Evolutionary conservation across 2,797 vertebrate species (phyloP).

Genomic region (Cyclura pinguis): DNA sequence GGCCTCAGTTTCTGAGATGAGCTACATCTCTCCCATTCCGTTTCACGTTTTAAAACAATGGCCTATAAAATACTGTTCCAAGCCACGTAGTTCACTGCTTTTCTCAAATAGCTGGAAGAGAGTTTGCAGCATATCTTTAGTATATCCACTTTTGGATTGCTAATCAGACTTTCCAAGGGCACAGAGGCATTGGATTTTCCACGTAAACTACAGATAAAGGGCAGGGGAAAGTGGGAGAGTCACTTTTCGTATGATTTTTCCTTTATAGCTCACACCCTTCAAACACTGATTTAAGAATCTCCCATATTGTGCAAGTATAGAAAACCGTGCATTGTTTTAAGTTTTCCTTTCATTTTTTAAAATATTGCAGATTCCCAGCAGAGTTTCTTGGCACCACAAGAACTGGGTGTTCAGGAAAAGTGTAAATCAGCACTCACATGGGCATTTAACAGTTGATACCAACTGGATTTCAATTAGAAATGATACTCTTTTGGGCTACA

Average conservation of each 20-base stretch:
- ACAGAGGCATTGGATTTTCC: constrained; percentile 21
- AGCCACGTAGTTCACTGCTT: constrained; percentile 60
- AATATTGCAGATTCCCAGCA: not conserved
- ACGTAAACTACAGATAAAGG: constrained; percentile 10
- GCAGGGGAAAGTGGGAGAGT: not conserved
- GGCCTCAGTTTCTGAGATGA: constrained; percentile 53
- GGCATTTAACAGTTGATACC: not conserved
- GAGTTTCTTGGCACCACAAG: not conserved
- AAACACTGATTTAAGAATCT: constrained; percentile 7
- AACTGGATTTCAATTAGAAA: not conserved
- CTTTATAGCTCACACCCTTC: constrained; percentile 1
- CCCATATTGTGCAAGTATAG: not conserved
- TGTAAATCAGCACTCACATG: not conserved
- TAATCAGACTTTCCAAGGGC: constrained; percentile 62
- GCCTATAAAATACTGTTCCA: constrained; percentile 64
- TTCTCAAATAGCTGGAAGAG: constrained; percentile 66
- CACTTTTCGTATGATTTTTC: not conserved
- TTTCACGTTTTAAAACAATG: constrained; percentile 66
- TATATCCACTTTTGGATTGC: constrained; percentile 52
- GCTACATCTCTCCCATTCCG: constrained; percentile 58
- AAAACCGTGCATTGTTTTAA: not conserved
- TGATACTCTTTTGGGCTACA: too few species aligned
- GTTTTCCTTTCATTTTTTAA: not conserved
- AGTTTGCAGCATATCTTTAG: constrained; percentile 63
- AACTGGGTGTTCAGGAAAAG: not conserved